A percentile compares a stretch with the other conserved stretches of the same genome.
Evolutionary conservation across 2,113 vertebrate genomes (phyloP).

Genomic region (Oncorhynchus nerka): DNA sequence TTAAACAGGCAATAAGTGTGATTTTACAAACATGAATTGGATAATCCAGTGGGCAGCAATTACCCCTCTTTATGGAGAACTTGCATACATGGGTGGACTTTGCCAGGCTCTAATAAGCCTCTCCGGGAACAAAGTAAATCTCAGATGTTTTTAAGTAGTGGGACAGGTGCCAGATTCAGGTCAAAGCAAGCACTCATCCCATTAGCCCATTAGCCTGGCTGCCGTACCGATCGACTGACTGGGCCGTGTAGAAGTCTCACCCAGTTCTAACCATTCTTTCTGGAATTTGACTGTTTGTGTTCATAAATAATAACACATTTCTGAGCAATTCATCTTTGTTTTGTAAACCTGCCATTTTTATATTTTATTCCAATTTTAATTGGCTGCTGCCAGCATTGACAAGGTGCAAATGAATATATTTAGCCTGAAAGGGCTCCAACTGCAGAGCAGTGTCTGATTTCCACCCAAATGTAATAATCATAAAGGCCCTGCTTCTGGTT

Average conservation of each 20-base stretch:
- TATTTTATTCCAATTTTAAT: neutral
- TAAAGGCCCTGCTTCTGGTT: neutral
- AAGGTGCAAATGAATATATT: neutral
- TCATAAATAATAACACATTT: neutral
- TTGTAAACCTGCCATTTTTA: conserved; percentile 5
- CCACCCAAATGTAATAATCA: neutral
- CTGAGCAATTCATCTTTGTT: conserved; percentile 24
- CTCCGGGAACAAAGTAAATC: conserved; percentile 29
- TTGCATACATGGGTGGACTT: conserved; percentile 20
- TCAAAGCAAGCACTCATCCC: conserved; percentile 3
- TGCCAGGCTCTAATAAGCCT: conserved; percentile 32
- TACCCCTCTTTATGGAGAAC: conserved; percentile 52
- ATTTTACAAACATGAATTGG: conserved; percentile 42
- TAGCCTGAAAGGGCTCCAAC: conserved; percentile 10
- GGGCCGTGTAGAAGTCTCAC: neutral
- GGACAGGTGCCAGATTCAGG: conserved; percentile 37
- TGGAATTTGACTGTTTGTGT: conserved; percentile 6
- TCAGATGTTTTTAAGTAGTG: conserved; percentile 35
- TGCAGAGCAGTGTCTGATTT: neutral
- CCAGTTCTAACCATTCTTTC: conserved; percentile 28
- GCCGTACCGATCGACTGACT: neutral
- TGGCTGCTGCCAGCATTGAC: conserved; percentile 6
- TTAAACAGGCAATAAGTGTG: conserved; percentile 29
- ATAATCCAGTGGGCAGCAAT: conserved; percentile 52
- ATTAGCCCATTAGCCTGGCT: neutral